These are phyloP conservation scores for Apteryx mantelli DNA, from an alignment of 2,113 vertebrate genomes.

Conservation along the genomic window DNA sequence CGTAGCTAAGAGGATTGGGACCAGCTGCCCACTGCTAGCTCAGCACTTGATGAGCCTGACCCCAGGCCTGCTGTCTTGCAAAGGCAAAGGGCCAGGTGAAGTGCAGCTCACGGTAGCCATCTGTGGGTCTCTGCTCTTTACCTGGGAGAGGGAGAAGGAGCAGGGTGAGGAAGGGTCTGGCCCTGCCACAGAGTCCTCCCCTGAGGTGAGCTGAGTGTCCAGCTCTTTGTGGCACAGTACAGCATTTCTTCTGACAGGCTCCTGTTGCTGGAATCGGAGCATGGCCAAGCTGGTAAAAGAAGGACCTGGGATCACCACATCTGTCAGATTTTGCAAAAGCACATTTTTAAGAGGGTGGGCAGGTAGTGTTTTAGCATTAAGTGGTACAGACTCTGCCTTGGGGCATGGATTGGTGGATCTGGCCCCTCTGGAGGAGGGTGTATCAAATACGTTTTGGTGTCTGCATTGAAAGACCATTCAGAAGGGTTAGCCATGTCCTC, in stretches of 20 bases:
- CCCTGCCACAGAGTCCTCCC: neutral
- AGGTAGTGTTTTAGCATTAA: neutral
- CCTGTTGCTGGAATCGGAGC: neutral
- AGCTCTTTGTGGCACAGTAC: neutral
- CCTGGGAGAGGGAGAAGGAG: neutral
- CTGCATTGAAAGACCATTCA: neutral
- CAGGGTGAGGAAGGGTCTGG: neutral
- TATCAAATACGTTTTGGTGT: neutral
- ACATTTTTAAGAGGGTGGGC: neutral
- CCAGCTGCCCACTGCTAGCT: neutral
- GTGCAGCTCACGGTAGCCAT: neutral
- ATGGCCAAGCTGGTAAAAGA: neutral
- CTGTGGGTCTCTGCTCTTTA: neutral
- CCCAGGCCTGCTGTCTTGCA: neutral
- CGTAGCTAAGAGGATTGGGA: neutral
- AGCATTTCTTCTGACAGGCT: neutral
- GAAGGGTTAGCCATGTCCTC: neutral
- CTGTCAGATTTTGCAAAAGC: neutral
- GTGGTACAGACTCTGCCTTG: neutral
- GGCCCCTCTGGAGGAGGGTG: neutral
- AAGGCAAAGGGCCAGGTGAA: neutral
- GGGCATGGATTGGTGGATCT: neutral
- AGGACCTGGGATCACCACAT: neutral
- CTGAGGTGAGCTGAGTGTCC: accelerated
- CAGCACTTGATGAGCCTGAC: neutral